Conservation (phyloP, 2,888 invertebrate genomes). For the Lasioglossum morio region DNA sequence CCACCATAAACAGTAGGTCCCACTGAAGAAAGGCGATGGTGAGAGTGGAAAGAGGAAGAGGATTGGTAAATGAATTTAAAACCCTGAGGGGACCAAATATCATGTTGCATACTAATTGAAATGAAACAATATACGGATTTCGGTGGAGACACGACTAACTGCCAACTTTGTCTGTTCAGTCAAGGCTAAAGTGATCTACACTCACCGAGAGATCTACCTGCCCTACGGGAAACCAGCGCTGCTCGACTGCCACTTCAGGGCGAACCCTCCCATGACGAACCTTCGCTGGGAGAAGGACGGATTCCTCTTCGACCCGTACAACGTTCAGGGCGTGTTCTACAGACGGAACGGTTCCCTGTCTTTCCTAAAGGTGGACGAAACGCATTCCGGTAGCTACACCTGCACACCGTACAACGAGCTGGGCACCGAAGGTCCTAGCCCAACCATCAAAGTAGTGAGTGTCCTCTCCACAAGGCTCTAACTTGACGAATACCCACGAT, state of each 20-base stretch:
- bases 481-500: background rate
- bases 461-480: background rate
- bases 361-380: conserved; percentile 93
- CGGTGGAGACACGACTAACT: background rate
- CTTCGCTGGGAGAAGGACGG: conserved; percentile 97
- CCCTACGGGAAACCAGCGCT: conserved; percentile 93
- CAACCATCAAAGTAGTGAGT: conserved; percentile 90
- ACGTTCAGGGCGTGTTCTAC: conserved; percentile 94
- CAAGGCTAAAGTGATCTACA: conserved; percentile 95
- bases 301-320: conserved; percentile 95
- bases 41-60: too few relatives aligned
- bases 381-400: conserved; percentile 94
- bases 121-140: too few relatives aligned
- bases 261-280: conserved; percentile 95
- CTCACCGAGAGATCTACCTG: conserved; percentile 93
- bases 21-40: too few relatives aligned
- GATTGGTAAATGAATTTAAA: too few relatives aligned
- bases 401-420: conserved; percentile 96
- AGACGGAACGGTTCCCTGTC: conserved; percentile 93
- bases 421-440: conserved; percentile 94
- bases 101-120: too few relatives aligned
- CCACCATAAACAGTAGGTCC: too few relatives aligned
- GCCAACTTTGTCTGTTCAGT: conserved; percentile 86
- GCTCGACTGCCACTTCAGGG: conserved; percentile 95
- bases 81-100: too few relatives aligned